Base-by-base conservation (phyloP, 2,888 invertebrate genomes). In the Stenichneumon culpator region DNA sequence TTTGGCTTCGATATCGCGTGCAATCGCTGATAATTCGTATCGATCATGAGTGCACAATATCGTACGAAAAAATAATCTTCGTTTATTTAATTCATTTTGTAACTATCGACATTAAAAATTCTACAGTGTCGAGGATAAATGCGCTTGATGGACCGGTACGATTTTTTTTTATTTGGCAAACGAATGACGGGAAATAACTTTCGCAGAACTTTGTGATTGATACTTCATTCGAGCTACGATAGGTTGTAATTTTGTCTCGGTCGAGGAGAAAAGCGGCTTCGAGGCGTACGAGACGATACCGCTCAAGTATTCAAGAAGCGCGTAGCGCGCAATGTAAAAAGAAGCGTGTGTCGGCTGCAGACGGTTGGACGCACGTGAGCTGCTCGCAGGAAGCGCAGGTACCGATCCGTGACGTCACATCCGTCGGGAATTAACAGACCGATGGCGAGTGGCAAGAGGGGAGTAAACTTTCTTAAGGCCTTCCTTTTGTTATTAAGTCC, bases 381-480 rank as follows among this genome's bases (percentile, higher is more conserved):
- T 52, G 69, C 79, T 81, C 67, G 70, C 83, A 83, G 83, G 86
- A 86, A 83, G 52, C 75, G 83, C 79, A 87, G 85, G 83, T 88
- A 89, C 87, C 89, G 89, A 91, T 90, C 89, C 92, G 86, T 91
- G 87, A 87, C 87, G 85, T 89, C 84, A 88, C 87, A 89, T 89
- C 89, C 89, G 89, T 87, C 81, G 82, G 60, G 75, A 79, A 79
- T 69, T 82, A 85, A 82, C 79, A 70, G 69, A 60, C 57, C 70
- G 79, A 77, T 50, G 65, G 68, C 19, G 25, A 28, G 65, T 25
- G 36, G 78, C 25, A 60, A 63, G 60, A 22, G 67, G 50, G 47
- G 54, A 28, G 28, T 3, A 28, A n/a, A n/a, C n/a, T n/a, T n/a
- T n/a, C n/a, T n/a, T n/a, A n/a, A n/a, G n/a, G n/a, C n/a, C n/a